These are phyloP conservation scores for Acanthopagrus latus DNA, from an alignment of 2,797 vertebrate genomes.

Conservation along the genomic window DNA sequence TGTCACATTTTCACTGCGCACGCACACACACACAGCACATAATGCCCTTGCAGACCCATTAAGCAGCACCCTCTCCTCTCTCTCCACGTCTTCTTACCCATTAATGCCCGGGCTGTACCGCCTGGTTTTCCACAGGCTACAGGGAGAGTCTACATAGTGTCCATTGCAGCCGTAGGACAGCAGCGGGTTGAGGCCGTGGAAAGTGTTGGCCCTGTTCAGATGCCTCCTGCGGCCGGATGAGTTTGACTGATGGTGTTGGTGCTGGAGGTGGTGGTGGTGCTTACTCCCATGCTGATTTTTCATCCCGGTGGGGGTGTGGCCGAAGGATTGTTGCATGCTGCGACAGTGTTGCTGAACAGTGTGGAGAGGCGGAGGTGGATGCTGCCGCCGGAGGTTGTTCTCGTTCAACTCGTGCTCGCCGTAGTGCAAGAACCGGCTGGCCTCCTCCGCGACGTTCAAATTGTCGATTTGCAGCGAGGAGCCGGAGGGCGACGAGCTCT, in stretches of 20 bases:
- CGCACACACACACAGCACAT: too few relatives aligned
- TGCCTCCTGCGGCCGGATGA: conserved; percentile 91
- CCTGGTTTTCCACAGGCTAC: conserved; percentile 93
- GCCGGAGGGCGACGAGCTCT: conserved; percentile 85
- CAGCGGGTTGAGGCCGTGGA: conserved; percentile 91
- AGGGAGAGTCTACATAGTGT: conserved; percentile 84
- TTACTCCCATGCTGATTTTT: conserved; percentile 71
- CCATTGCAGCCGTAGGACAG: conserved; percentile 83
- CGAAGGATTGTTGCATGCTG: conserved; percentile 79
- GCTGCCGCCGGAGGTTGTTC: conserved; percentile 66
- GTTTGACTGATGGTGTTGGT: conserved; percentile 68
- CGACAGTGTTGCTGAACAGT: conserved; percentile 75
- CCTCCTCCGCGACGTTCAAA: conserved; percentile 85
- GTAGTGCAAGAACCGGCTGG: conserved; percentile 69
- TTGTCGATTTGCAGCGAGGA: conserved; percentile 83
- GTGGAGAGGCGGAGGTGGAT: conserved; percentile 56
- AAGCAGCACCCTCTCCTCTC: neutral
- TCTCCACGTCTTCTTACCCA: conserved; percentile 86
- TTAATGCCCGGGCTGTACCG: conserved; percentile 93
- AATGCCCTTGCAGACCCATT: neutral
- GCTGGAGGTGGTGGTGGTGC: conserved; percentile 55
- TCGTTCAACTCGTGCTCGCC: conserved; percentile 75
- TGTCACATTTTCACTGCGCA: neutral
- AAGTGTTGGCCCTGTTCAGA: conserved; percentile 95
- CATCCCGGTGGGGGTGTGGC: conserved; percentile 82